phyloP scores from a whole-genome alignment of 2,113 vertebrate genomes.

The Salvelinus fontinalis region DNA sequence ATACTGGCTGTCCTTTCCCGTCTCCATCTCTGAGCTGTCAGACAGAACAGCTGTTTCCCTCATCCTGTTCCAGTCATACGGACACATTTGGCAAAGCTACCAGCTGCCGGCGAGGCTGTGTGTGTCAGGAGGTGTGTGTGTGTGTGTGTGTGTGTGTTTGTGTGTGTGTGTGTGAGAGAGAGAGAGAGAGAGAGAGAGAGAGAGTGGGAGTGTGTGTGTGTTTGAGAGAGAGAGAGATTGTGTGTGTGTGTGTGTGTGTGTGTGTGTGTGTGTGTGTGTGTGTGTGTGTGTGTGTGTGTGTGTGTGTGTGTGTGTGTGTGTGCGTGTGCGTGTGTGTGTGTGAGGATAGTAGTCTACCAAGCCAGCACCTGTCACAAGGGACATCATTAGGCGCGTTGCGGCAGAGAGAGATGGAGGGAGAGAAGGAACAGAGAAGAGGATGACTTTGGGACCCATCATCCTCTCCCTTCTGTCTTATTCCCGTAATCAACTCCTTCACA shows the following conservation, averaged over 20 bases:
- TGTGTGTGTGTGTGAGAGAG: too few relatives aligned
- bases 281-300: constrained; percentile 2
- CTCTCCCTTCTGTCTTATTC: constrained; percentile 49
- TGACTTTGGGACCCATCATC: constrained; percentile 46
- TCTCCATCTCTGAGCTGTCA: constrained; percentile 58
- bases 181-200: too few relatives aligned
- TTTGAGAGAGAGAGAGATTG: background rate
- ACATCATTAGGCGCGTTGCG: constrained; percentile 70
- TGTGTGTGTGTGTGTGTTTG: background rate
- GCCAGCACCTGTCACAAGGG: constrained; percentile 69
- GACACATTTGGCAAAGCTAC: constrained; percentile 64
- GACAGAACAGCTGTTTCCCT: constrained; percentile 68
- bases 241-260: background rate
- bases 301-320: constrained; percentile 7
- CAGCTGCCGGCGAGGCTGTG: constrained; percentile 61
- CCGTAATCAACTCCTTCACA: constrained; percentile 19
- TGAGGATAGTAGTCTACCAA: constrained; percentile 42
- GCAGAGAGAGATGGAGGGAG: constrained; percentile 34
- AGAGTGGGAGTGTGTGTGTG: background rate
- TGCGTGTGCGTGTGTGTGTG: constrained; percentile 14
- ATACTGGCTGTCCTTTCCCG: background rate
- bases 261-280: background rate
- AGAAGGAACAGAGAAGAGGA: constrained; percentile 31
- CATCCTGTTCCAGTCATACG: constrained; percentile 66
- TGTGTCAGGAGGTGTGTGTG: background rate